Evolutionary conservation across 2,888 invertebrate genomes (phyloP).

Genomic region (Dolichopus griseipennis): DNA sequence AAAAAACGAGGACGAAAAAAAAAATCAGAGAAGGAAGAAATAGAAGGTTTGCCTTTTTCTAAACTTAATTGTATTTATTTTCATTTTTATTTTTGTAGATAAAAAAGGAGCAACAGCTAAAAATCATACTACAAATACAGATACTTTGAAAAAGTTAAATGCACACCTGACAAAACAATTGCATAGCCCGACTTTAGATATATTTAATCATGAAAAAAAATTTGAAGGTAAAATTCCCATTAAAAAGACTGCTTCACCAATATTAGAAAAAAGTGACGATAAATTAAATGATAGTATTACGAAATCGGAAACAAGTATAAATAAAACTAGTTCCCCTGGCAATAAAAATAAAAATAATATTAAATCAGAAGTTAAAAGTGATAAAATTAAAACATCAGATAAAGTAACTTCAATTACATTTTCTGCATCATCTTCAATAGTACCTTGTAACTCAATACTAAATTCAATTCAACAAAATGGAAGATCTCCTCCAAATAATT

Average conservation of each 20-base stretch:
- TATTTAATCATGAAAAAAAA: slow-evolving; percentile 38
- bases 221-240: slow-evolving; percentile 43
- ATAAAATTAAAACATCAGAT: neutral
- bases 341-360: neutral
- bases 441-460: neutral
- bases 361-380: neutral
- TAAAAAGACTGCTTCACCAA: slow-evolving; percentile 27
- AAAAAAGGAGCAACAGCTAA: slow-evolving; percentile 12
- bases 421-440: neutral
- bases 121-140: slow-evolving; percentile 21
- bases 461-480: slow-evolving; percentile 1
- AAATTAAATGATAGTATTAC: neutral
- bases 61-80: neutral
- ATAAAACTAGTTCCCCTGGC: neutral
- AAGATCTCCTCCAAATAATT: neutral
- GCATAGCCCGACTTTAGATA: slow-evolving; percentile 33
- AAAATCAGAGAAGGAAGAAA: slow-evolving; percentile 7
- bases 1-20: slow-evolving; percentile 20
- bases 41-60: neutral
- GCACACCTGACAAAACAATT: slow-evolving; percentile 30
- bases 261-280: neutral
- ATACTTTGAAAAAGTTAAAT: slow-evolving; percentile 29
- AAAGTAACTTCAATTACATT: neutral
- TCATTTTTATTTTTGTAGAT: neutral
- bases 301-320: neutral